Conservation (phyloP, 2,797 vertebrate genomes). For the Hippopotamyrus pictus region DNA sequence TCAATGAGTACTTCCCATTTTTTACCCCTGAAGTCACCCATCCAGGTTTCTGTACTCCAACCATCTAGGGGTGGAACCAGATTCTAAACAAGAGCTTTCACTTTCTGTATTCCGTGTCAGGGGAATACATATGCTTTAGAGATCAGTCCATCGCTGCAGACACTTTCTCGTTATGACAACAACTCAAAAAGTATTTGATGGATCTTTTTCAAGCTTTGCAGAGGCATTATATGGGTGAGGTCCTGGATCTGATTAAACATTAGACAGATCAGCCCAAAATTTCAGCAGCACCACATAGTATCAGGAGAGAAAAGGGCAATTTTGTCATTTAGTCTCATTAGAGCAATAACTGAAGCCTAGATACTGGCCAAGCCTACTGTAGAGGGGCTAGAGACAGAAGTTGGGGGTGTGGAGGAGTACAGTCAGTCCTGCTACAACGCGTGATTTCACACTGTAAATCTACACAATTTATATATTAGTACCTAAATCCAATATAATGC, state of each 20-base stretch:
- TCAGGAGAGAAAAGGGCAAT: not conserved
- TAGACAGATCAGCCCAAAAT: not conserved
- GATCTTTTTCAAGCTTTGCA: not conserved
- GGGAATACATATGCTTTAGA: not conserved
- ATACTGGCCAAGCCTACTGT: no score
- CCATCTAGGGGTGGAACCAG: not conserved
- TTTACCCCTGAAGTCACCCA: not conserved
- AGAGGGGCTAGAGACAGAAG: not conserved
- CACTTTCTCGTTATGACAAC: not conserved
- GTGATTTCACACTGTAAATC: not conserved
- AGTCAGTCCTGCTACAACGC: not conserved
- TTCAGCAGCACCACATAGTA: not conserved
- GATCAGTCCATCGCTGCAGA: not conserved
- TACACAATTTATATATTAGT: not conserved
- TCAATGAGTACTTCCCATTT: not conserved
- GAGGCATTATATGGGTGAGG: not conserved
- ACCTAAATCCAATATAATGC: not conserved
- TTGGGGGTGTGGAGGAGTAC: not conserved
- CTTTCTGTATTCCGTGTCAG: not conserved
- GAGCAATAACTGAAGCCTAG: no score
- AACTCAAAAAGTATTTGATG: not conserved
- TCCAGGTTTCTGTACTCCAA: not conserved
- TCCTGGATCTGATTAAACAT: not conserved
- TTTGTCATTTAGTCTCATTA: not conserved
- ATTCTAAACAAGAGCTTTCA: not conserved